Evolutionary conservation across 2,113 vertebrate genomes (phyloP).

Genomic region (Antennarius striatus): DNA sequence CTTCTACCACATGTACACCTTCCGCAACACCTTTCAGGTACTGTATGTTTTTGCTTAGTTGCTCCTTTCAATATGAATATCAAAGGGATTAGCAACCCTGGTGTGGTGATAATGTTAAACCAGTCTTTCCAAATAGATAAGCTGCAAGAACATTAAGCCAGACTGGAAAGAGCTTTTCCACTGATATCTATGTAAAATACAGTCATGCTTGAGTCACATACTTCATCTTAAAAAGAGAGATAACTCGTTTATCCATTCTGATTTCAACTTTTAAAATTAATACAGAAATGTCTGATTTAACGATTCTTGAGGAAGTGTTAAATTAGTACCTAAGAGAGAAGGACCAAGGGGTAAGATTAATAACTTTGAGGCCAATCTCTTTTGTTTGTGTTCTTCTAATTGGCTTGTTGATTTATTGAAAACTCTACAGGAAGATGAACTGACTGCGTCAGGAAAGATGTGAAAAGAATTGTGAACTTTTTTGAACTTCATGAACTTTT

Average conservation of each 20-base stretch:
- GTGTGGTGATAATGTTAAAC: background rate
- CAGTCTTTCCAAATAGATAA: background rate
- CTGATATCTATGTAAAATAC: slow-evolving; percentile 19
- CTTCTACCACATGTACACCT: slow-evolving; percentile 94
- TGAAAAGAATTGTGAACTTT: slow-evolving; percentile 8
- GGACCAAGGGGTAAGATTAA: slow-evolving; percentile 49
- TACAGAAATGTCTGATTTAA: too few relatives aligned
- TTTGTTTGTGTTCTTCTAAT: slow-evolving; percentile 76
- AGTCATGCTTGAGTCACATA: background rate
- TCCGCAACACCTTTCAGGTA: slow-evolving; percentile 88
- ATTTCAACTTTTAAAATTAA: too few relatives aligned
- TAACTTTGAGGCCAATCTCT: slow-evolving; percentile 67
- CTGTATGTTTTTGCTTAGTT: background rate
- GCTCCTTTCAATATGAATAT: background rate
- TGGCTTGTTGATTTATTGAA: slow-evolving; percentile 69
- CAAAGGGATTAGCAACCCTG: background rate
- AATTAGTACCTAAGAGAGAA: too few relatives aligned
- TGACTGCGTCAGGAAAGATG: slow-evolving; percentile 25
- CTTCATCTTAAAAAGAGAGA: background rate
- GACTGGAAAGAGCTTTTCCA: slow-evolving; percentile 21
- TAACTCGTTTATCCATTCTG: too few relatives aligned
- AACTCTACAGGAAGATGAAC: slow-evolving; percentile 42
- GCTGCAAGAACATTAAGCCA: slow-evolving; percentile 20
- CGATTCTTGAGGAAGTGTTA: too few relatives aligned
- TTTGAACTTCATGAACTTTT: slow-evolving; percentile 33